Conservation (phyloP, 2,113 vertebrate genomes). For the Otocyon megalotis region DNA sequence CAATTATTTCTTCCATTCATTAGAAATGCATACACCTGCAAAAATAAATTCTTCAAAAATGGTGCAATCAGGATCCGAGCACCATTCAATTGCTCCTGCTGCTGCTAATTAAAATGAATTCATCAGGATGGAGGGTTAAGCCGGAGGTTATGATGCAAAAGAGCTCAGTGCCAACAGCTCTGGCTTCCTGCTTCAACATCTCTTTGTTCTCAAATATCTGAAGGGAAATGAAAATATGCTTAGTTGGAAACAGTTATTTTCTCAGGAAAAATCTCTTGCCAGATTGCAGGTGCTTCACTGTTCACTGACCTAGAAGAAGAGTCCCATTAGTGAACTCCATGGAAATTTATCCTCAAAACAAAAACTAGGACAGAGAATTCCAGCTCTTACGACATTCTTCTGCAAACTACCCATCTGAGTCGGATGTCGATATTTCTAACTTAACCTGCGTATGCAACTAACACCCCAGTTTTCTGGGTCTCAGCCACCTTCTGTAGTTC, state of each 20-base stretch:
- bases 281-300: background rate
- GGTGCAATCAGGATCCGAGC: background rate
- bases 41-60: constrained; percentile 40
- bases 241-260: background rate
- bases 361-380: background rate
- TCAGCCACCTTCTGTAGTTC: background rate
- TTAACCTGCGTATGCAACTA: background rate
- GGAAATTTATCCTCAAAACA: background rate
- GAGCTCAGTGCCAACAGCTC: background rate
- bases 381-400: background rate
- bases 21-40: constrained; percentile 38
- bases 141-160: background rate
- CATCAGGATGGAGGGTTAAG: constrained; percentile 5
- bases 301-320: background rate
- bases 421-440: background rate
- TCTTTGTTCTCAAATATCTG: background rate
- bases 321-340: background rate
- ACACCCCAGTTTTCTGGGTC: background rate
- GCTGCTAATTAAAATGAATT: constrained; percentile 64
- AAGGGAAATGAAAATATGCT: background rate
- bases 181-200: constrained; percentile 10
- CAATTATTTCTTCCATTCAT: background rate
- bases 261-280: background rate
- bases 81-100: background rate
- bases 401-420: background rate